Evolutionary conservation across 1,140 invertebrate genomes (phyloP).

Genomic region (Aporrectodea caliginosa): DNA sequence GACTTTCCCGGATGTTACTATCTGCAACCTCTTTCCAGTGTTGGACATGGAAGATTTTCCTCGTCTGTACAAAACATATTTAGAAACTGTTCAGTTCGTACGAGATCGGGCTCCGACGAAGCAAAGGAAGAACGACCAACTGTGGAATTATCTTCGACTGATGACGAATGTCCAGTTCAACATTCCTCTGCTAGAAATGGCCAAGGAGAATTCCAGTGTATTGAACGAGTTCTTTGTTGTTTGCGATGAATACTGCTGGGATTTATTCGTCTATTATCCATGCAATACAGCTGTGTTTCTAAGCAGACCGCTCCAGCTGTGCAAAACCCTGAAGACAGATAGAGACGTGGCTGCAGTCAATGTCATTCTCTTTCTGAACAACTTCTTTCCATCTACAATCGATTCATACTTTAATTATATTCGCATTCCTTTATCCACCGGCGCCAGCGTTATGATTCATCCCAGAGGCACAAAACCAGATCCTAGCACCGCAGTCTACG

Average conservation of each 20-base stretch:
- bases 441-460: neutral
- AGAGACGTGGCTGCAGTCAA: neutral
- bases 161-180: neutral
- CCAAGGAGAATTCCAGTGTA: neutral
- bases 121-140: neutral
- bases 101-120: neutral
- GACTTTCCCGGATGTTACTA: neutral
- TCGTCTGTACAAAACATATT: neutral
- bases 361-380: neutral
- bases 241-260: neutral
- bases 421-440: neutral
- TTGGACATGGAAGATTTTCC: neutral
- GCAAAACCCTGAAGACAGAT: neutral
- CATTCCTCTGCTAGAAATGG: neutral
- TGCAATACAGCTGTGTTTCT: neutral
- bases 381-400: neutral
- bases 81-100: neutral
- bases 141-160: neutral
- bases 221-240: neutral
- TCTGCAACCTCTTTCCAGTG: no score
- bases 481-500: neutral
- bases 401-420: neutral
- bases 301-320: neutral
- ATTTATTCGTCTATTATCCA: neutral
- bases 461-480: neutral